Evolutionary conservation across 2,888 invertebrate species (phyloP).

Genomic region (Eilema depressum): DNA sequence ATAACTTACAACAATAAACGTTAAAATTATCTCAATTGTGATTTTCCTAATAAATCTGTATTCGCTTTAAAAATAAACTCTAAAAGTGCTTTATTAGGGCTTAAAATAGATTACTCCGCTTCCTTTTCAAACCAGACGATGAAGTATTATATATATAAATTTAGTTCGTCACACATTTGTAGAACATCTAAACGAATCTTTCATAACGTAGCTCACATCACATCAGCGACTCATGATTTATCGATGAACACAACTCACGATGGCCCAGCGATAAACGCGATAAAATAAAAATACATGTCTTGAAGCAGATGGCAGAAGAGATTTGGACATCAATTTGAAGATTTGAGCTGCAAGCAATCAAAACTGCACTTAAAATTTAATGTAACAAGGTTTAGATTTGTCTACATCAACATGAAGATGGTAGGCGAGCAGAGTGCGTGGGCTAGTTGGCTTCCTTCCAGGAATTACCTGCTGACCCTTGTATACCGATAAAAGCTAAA

Average conservation of each 20-base stretch:
- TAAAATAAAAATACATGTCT: slow-evolving; percentile 77
- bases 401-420: slow-evolving; percentile 44
- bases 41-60: neutral
- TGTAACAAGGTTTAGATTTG: slow-evolving; percentile 54
- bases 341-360: slow-evolving; percentile 50
- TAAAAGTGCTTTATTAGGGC: neutral
- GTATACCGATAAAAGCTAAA: slow-evolving; percentile 80
- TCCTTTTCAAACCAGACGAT: slow-evolving; percentile 17
- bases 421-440: slow-evolving; percentile 73
- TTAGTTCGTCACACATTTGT: slow-evolving; percentile 41
- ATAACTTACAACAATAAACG: neutral
- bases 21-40: neutral
- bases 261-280: slow-evolving; percentile 68
- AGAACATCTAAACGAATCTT: slow-evolving; percentile 40
- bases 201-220: slow-evolving; percentile 59
- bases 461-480: slow-evolving; percentile 83
- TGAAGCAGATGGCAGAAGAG: slow-evolving; percentile 77
- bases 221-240: slow-evolving; percentile 58
- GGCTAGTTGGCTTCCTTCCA: slow-evolving; percentile 78
- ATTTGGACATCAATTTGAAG: slow-evolving; percentile 81
- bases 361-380: slow-evolving; percentile 51
- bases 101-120: slow-evolving; percentile 10
- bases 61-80: neutral
- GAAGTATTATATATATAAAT: slow-evolving; percentile 30
- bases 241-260: slow-evolving; percentile 60